Evolutionary conservation across 2,888 invertebrate genomes (phyloP).

Genomic region (Pimpla rufipes): DNA sequence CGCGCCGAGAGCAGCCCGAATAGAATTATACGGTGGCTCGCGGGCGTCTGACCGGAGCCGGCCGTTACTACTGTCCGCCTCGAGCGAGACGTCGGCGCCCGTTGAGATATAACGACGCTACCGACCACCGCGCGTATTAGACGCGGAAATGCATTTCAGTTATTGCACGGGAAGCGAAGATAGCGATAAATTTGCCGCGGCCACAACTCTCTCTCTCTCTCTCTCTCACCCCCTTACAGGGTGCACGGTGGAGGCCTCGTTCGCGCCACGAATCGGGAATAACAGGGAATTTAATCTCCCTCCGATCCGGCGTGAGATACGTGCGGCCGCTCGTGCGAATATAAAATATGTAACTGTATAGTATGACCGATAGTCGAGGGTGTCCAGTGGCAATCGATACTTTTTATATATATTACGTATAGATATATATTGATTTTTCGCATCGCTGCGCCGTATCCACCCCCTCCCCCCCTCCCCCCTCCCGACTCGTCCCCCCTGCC

Average conservation of each 20-base stretch:
- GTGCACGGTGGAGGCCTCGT: background rate
- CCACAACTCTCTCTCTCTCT: no score
- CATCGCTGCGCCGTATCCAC: background rate
- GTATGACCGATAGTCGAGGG: slow-evolving; percentile 12
- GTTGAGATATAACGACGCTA: slow-evolving; percentile 33
- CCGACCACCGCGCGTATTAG: slow-evolving; percentile 13
- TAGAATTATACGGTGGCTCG: slow-evolving; percentile 26
- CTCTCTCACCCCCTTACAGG: no score
- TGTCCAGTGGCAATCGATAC: slow-evolving; percentile 72
- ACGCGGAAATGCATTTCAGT: background rate
- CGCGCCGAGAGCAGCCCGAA: slow-evolving; percentile 26
- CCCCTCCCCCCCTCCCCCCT: background rate
- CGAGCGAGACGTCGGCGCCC: slow-evolving; percentile 2
- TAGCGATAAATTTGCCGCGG: background rate
- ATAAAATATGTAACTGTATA: slow-evolving; percentile 54
- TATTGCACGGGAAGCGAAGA: background rate
- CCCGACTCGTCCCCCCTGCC: background rate
- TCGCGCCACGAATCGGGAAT: background rate
- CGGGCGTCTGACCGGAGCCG: slow-evolving; percentile 60
- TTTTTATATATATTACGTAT: slow-evolving; percentile 45
- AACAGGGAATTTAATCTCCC: slow-evolving; percentile 8
- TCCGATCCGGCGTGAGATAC: background rate
- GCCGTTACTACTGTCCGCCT: slow-evolving; percentile 39
- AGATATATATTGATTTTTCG: slow-evolving; percentile 10
- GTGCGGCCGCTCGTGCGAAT: background rate